phyloP scores from a whole-genome alignment of 2,888 invertebrate species.

The Tortricodes alternella region DNA sequence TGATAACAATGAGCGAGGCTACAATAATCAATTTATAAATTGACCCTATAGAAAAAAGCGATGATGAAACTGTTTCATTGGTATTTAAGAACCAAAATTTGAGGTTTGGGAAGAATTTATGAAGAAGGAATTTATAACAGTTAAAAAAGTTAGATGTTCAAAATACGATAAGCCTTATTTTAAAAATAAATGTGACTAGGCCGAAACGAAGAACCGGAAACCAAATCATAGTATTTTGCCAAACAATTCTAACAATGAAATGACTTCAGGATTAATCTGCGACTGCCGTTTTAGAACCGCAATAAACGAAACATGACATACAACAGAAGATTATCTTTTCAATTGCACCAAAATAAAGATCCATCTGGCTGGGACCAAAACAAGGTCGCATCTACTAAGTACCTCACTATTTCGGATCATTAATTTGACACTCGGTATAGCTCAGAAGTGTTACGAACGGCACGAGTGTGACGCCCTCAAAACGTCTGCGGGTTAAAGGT shows the following conservation, averaged over 20 bases:
- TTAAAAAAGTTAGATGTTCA: too few species aligned
- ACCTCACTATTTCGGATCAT: constrained; percentile 70
- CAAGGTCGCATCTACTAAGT: constrained; percentile 52
- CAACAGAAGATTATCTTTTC: constrained; percentile 12
- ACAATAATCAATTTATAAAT: background rate
- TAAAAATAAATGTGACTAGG: too few species aligned
- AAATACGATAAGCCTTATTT: too few species aligned
- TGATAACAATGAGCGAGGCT: constrained; percentile 5
- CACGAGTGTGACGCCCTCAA: constrained; percentile 64
- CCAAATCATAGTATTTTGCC: too few species aligned
- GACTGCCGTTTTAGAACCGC: too few species aligned
- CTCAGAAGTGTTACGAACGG: constrained; percentile 66
- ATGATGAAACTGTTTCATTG: background rate
- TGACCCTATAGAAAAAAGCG: constrained; percentile 4
- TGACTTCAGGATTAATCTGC: too few species aligned
- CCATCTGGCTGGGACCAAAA: constrained; percentile 43
- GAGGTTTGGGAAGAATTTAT: background rate
- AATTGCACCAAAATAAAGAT: constrained; percentile 41
- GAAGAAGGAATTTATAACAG: background rate
- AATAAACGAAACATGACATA: background rate
- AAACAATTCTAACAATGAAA: too few species aligned
- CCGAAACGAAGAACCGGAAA: too few species aligned
- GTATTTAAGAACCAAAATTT: background rate
- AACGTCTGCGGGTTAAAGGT: constrained; percentile 71
- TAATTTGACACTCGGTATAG: constrained; percentile 77